Evolutionary conservation across 2,888 invertebrate genomes (phyloP).

Genomic region (Parascotia fuliginaria): DNA sequence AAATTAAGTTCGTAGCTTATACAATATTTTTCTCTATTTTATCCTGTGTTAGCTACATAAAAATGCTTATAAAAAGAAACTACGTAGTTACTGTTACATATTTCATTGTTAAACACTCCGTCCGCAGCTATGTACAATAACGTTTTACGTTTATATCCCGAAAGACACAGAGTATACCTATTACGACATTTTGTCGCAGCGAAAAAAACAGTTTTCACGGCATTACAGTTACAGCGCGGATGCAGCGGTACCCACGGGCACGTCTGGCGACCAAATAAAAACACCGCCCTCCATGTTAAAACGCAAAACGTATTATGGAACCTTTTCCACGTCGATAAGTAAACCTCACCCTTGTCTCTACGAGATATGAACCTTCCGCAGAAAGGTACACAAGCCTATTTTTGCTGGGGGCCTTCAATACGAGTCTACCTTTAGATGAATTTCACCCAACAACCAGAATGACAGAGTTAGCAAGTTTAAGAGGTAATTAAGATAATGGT

Average conservation of each 20-base stretch:
- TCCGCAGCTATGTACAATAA: conserved; percentile 3
- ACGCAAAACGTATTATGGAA: conserved; percentile 67
- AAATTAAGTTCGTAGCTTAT: too few species aligned
- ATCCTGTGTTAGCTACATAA: not conserved
- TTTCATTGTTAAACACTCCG: conserved; percentile 6
- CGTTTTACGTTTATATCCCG: conserved; percentile 5
- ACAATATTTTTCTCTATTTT: not conserved
- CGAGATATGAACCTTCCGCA: conserved; percentile 70
- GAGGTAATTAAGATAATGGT: conserved; percentile 60
- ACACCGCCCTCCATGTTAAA: conserved; percentile 57
- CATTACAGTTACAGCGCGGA: conserved; percentile 58
- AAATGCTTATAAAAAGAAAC: not conserved
- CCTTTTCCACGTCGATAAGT: conserved; percentile 81
- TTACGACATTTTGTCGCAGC: conserved; percentile 25
- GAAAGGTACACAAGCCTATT: conserved; percentile 64
- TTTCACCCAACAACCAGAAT: conserved; percentile 44
- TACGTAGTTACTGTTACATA: not conserved
- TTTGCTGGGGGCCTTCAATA: conserved; percentile 49
- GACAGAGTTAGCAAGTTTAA: conserved; percentile 56
- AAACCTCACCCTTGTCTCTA: conserved; percentile 77
- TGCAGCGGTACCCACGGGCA: conserved; percentile 41
- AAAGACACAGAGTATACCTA: conserved; percentile 25
- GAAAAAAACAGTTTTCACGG: conserved; percentile 48
- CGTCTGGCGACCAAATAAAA: conserved; percentile 65
- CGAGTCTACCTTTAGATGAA: conserved; percentile 47